Percentiles rank a stretch among this genome's conserved stretches.
phyloP scores from a whole-genome alignment of 2,113 vertebrate genomes.

The Ceyx melanurus region DNA sequence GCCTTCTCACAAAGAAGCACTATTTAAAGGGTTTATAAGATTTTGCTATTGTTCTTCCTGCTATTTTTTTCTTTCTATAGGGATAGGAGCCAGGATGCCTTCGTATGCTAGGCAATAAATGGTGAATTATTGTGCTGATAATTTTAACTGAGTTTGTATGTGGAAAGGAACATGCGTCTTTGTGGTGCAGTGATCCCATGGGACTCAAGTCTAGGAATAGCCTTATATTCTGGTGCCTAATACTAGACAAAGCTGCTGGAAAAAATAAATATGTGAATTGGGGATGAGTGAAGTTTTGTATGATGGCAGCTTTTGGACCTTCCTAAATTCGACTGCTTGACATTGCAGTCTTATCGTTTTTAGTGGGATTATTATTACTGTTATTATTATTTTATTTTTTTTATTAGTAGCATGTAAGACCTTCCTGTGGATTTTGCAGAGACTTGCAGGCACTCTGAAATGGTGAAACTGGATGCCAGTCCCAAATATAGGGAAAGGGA shows the following conservation, averaged over 20 bases:
- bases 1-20: not conserved
- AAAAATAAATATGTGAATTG: not conserved
- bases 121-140: not conserved
- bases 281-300: not conserved
- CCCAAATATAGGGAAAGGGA: not conserved
- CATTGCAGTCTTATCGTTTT: not conserved
- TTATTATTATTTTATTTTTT: not conserved
- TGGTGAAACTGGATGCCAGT: not conserved
- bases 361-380: not conserved
- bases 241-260: not conserved
- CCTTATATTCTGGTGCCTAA: not conserved
- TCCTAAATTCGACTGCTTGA: not conserved
- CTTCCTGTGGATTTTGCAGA: not conserved
- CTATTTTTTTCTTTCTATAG: not conserved
- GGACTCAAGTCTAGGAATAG: not conserved
- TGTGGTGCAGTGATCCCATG: not conserved
- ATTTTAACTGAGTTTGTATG: not conserved
- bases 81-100: not conserved
- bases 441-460: not conserved
- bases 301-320: not conserved
- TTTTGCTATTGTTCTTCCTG: not conserved
- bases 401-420: not conserved
- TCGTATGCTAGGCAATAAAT: not conserved
- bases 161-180: fast-evolving
- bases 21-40: not conserved